These are phyloP conservation scores for Parus major DNA, from an alignment of 2,113 vertebrate genomes.

Conservation along the genomic window DNA sequence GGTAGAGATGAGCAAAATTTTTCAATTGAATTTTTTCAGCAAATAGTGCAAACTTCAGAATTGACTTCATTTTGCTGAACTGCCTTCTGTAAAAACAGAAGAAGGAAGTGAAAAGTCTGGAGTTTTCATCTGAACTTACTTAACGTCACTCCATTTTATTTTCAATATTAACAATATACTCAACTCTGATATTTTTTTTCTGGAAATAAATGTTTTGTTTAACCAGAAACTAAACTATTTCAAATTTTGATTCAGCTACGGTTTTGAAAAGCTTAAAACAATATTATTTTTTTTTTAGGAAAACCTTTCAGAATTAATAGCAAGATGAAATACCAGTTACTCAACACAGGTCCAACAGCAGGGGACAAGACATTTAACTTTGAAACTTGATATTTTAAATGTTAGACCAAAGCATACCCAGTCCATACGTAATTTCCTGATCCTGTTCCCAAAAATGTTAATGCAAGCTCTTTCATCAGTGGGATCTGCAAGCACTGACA, in stretches of 20 bases:
- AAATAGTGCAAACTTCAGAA: not conserved
- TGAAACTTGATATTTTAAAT: not conserved
- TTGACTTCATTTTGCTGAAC: not conserved
- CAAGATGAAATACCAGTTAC: slow-evolving; percentile 3
- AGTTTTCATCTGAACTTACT: not conserved
- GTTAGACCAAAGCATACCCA: not conserved
- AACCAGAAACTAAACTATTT: not conserved
- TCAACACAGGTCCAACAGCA: not conserved
- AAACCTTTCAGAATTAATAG: not conserved
- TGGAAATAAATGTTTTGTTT: not conserved
- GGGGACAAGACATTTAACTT: not conserved
- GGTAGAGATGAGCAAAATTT: not conserved
- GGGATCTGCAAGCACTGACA: slow-evolving; percentile 40
- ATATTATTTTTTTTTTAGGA: not conserved
- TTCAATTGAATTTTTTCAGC: not conserved
- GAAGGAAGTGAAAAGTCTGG: not conserved
- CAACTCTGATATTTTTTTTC: not conserved
- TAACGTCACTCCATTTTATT: not conserved
- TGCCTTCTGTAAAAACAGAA: not conserved
- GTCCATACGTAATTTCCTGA: slow-evolving; percentile 28
- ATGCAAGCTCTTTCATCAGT: slow-evolving; percentile 21
- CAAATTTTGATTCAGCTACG: not conserved
- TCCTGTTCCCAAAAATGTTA: slow-evolving; percentile 21
- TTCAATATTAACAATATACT: not conserved
- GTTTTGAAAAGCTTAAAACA: not conserved